phyloP scores from a whole-genome alignment of 1,140 invertebrate species.

The Battus philenor region DNA sequence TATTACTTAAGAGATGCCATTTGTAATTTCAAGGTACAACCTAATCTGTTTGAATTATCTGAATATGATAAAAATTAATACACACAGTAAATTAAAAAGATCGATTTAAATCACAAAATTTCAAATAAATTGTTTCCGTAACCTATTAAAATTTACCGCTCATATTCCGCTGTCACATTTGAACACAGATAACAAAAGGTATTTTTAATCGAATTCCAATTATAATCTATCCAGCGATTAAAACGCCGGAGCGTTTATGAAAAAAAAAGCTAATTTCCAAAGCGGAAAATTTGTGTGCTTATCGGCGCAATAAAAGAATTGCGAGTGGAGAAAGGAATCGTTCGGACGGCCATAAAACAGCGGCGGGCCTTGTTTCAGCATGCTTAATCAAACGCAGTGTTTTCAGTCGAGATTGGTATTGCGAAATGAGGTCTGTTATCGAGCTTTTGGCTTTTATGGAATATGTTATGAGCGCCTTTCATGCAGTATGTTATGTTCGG shows the following conservation, averaged over 20 bases:
- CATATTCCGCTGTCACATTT: too few species aligned
- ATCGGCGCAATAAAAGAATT: constrained; percentile 48
- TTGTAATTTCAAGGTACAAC: too few species aligned
- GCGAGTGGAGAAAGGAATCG: constrained; percentile 32
- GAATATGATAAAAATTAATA: too few species aligned
- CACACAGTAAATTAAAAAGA: too few species aligned
- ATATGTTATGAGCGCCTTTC: constrained; percentile 25
- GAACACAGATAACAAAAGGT: too few species aligned
- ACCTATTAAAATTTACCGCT: too few species aligned
- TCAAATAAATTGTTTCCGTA: too few species aligned
- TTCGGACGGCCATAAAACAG: constrained; percentile 33
- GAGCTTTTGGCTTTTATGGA: constrained; percentile 36
- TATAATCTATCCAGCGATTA: constrained; percentile 4
- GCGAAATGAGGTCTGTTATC: constrained; percentile 35
- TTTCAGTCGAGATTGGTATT: constrained; percentile 21
- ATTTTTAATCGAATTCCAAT: constrained; percentile 6
- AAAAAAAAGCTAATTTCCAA: constrained; percentile 36
- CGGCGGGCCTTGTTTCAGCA: constrained; percentile 20
- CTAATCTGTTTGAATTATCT: too few species aligned
- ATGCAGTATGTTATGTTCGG: neutral
- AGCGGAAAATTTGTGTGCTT: constrained; percentile 54
- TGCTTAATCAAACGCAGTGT: constrained; percentile 27
- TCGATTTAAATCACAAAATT: too few species aligned
- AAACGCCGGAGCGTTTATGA: constrained; percentile 21
- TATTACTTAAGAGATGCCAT: too few species aligned